Evolutionary conservation across 2,797 vertebrate species (phyloP).

Genomic region (Sarcoramphus papa): DNA sequence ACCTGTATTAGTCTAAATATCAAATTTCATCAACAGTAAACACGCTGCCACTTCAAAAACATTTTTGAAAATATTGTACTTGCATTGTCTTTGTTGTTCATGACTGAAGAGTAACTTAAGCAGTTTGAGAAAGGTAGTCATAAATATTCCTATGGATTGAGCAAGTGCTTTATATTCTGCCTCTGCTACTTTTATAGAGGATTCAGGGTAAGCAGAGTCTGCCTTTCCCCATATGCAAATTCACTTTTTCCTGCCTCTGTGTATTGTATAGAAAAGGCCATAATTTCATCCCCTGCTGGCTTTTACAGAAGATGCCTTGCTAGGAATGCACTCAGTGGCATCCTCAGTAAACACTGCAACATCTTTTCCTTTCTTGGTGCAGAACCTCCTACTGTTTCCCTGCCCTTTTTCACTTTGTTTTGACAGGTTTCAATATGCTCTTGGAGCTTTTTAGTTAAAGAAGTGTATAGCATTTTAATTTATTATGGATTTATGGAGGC

Average conservation of each 20-base stretch:
- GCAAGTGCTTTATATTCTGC: neutral
- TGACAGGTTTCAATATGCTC: neutral
- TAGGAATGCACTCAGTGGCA: neutral
- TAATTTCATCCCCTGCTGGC: neutral
- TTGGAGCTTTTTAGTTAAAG: neutral
- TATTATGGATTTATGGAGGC: neutral
- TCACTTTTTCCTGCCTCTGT: neutral
- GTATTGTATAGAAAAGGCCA: neutral
- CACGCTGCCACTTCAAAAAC: neutral
- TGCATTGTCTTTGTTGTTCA: neutral
- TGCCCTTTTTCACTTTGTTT: conserved; percentile 35
- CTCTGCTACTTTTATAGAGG: neutral
- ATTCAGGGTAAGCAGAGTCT: neutral
- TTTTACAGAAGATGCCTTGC: neutral
- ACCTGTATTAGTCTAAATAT: neutral
- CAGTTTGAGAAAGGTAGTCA: neutral
- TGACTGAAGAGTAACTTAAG: neutral
- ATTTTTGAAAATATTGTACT: neutral
- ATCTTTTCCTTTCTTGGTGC: conserved; percentile 3
- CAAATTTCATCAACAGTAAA: neutral
- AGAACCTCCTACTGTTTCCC: neutral
- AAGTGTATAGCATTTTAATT: neutral
- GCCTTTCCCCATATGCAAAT: neutral
- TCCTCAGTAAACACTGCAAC: neutral
- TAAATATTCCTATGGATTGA: neutral